These are phyloP conservation scores for Alethe castanea DNA, from an alignment of 2,113 vertebrate genomes.

Conservation along the genomic window DNA sequence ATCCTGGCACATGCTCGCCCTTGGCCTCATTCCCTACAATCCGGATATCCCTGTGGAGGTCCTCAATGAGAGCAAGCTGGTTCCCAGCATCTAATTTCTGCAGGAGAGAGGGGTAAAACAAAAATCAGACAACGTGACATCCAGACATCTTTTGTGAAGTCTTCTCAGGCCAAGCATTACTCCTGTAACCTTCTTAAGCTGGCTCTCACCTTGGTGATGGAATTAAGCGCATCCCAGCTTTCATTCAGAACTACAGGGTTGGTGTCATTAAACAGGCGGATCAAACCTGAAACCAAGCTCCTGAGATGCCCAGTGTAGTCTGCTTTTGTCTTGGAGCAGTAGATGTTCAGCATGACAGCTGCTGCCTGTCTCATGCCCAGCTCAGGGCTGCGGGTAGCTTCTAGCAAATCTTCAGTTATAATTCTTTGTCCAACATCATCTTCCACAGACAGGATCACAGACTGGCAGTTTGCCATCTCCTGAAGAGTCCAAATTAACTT, in stretches of 20 bases:
- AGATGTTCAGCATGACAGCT: slow-evolving; percentile 89
- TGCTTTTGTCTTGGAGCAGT: slow-evolving; percentile 90
- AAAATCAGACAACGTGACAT: not conserved
- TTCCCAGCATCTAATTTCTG: slow-evolving; percentile 94
- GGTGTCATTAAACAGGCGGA: slow-evolving; percentile 91
- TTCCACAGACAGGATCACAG: slow-evolving; percentile 93
- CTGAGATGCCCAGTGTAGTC: slow-evolving; percentile 89
- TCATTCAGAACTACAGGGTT: slow-evolving; percentile 87
- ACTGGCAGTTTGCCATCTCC: slow-evolving; percentile 94
- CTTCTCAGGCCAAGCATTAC: not conserved
- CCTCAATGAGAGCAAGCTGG: slow-evolving; percentile 93
- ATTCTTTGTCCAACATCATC: slow-evolving; percentile 93
- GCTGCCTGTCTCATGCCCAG: slow-evolving; percentile 89
- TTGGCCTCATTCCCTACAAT: slow-evolving; percentile 86
- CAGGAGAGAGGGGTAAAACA: not conserved
- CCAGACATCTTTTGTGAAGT: not conserved
- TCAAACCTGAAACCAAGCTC: slow-evolving; percentile 88
- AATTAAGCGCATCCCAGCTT: slow-evolving; percentile 96
- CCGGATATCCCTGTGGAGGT: slow-evolving; percentile 92
- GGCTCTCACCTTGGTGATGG: slow-evolving; percentile 90
- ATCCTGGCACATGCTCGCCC: slow-evolving; percentile 91
- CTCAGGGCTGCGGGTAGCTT: slow-evolving; percentile 86
- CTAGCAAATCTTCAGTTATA: slow-evolving; percentile 93
- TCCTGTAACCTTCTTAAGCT: not conserved
- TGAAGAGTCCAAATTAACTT: slow-evolving; percentile 47